These are phyloP conservation scores for Paguma larvata DNA, from an alignment of 2,797 vertebrate species.

Conservation along the genomic window DNA sequence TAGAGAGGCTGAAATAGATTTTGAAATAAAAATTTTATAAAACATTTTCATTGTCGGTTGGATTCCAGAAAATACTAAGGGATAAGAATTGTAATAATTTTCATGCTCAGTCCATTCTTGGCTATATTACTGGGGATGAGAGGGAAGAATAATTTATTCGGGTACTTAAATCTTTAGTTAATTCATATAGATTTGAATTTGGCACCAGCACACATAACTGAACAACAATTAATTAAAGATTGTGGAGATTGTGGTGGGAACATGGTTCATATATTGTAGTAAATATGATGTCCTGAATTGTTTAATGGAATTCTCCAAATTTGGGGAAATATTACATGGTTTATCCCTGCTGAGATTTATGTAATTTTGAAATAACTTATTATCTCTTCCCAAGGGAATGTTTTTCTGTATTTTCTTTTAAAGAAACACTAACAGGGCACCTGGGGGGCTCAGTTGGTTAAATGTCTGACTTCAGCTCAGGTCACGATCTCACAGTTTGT, in stretches of 20 bases:
- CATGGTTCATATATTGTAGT: background rate
- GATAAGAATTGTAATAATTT: background rate
- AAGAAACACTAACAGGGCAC: background rate
- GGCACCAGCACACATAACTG: background rate
- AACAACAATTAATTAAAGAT: background rate
- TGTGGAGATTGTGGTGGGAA: background rate
- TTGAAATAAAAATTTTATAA: constrained; percentile 32
- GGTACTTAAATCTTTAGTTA: background rate
- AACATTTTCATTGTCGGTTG: background rate
- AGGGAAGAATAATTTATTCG: background rate
- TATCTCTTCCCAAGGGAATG: background rate
- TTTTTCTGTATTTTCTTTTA: constrained; percentile 28
- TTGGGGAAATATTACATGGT: background rate
- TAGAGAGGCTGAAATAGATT: background rate
- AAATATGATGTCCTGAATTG: background rate
- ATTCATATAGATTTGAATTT: background rate
- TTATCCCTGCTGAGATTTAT: background rate
- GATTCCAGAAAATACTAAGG: background rate
- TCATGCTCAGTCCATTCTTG: background rate
- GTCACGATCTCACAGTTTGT: no score
- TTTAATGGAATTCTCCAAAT: constrained; percentile 13
- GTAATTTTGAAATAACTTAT: background rate
- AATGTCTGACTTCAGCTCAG: no score
- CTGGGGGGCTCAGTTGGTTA: no score
- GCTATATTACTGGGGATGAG: background rate